Conservation (phyloP, 2,888 invertebrate species). For the Lamellibrachia satsuma region DNA sequence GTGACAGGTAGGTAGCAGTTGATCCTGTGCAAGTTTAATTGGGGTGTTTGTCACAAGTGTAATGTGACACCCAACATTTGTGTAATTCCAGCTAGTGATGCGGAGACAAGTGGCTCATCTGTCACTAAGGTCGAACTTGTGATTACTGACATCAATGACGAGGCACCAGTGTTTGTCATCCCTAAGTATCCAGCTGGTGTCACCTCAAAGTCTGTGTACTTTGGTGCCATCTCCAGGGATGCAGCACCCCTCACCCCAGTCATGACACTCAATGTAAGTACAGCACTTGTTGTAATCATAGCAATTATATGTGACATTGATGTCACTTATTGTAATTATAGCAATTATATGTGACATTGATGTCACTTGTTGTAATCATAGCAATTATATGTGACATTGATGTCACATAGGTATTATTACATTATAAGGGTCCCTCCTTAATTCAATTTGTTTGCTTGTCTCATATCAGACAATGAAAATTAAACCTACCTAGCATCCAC, state of each 20-base stretch:
- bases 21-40: not conserved
- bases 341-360: not conserved
- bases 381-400: not conserved
- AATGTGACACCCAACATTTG: not conserved
- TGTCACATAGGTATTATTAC: not conserved
- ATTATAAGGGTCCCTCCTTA: too few relatives aligned
- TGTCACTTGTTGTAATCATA: not conserved
- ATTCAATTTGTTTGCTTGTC: too few relatives aligned
- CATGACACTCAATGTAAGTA: slow-evolving; percentile 77
- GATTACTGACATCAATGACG: slow-evolving; percentile 89
- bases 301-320: not conserved
- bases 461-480: too few relatives aligned
- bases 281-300: not conserved
- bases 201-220: slow-evolving; percentile 69
- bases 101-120: not conserved
- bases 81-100: not conserved
- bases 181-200: slow-evolving; percentile 68
- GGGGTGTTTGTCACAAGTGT: not conserved
- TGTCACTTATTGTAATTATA: not conserved
- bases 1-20: not conserved
- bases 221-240: slow-evolving; percentile 80
- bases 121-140: slow-evolving; percentile 76
- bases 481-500: too few relatives aligned
- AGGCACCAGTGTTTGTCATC: slow-evolving; percentile 83
- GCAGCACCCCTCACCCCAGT: slow-evolving; percentile 79